A percentile compares a stretch with the other conserved stretches of the same genome.
Evolutionary conservation across 1,140 invertebrate species (phyloP).

Genomic region (Acromyrmex heyeri): DNA sequence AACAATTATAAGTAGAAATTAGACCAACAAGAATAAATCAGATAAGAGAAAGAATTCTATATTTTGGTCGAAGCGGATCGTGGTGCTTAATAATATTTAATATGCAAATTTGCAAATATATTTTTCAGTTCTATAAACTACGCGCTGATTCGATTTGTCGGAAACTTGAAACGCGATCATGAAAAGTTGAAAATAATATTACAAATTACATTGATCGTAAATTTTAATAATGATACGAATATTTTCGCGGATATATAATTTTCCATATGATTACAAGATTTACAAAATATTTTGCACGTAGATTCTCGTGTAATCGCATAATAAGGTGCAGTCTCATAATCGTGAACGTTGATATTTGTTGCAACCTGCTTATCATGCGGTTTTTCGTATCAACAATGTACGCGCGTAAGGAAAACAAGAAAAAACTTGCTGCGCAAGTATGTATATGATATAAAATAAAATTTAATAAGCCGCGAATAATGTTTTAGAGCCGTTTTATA

Average conservation of each 20-base stretch:
- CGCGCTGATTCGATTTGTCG: no score
- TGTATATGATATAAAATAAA: background rate
- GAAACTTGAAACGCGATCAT: no score
- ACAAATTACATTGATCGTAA: no score
- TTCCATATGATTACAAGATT: background rate
- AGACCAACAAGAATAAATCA: no score
- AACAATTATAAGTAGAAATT: no score
- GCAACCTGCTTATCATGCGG: slow-evolving; percentile 1
- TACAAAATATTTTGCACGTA: background rate
- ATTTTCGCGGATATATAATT: background rate
- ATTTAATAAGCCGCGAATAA: background rate
- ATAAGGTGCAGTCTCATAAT: slow-evolving; percentile 10
- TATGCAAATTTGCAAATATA: no score
- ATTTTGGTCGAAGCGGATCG: no score
- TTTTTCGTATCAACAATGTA: background rate
- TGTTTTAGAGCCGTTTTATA: background rate
- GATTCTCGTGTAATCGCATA: slow-evolving; percentile 8
- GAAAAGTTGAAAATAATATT: no score
- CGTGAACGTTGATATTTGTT: slow-evolving; percentile 28
- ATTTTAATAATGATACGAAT: background rate
- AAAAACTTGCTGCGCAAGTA: background rate
- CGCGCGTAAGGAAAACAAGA: slow-evolving; percentile 1
- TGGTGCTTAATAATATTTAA: no score
- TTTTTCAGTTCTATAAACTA: no score
- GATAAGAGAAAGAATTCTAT: no score